A percentile compares a stretch with the other conserved stretches of the same genome.
Evolutionary conservation across 2,113 vertebrate species (phyloP).

Genomic region (Megaceryle torquata): DNA sequence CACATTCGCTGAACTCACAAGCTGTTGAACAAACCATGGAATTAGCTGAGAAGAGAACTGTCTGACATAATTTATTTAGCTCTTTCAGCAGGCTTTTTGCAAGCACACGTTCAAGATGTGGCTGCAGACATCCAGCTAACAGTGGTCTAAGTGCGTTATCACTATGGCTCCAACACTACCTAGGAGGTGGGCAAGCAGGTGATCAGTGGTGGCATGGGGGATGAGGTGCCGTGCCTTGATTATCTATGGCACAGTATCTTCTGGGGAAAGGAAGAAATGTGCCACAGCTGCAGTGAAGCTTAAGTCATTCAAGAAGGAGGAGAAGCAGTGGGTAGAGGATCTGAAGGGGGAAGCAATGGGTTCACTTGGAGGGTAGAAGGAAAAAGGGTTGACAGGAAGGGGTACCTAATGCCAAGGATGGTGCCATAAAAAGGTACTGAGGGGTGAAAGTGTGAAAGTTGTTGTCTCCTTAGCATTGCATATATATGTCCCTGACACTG

Average conservation of each 20-base stretch:
- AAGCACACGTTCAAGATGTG: fast-evolving
- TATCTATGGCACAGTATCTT: fast-evolving
- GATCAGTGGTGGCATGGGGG: not conserved
- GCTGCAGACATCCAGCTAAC: not conserved
- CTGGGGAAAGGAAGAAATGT: not conserved
- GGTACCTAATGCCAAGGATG: not conserved
- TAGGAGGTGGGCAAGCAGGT: fast-evolving
- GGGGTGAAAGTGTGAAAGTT: not conserved
- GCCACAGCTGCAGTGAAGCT: not conserved
- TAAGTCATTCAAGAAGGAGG: not conserved
- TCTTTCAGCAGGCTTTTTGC: not conserved
- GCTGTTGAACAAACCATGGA: not conserved
- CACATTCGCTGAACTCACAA: not conserved
- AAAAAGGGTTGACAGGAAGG: not conserved
- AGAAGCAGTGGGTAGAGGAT: not conserved
- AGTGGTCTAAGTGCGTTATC: not conserved
- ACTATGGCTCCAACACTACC: fast-evolving
- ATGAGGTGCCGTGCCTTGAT: not conserved
- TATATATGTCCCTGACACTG: not conserved
- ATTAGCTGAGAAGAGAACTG: not conserved
- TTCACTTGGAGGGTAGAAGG: not conserved
- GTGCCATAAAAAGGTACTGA: not conserved
- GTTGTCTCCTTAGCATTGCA: not conserved
- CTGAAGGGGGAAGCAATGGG: not conserved
- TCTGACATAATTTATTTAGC: not conserved